Evolutionary conservation across 2,888 invertebrate species (phyloP).

Genomic region (Parnassius smintheus): DNA sequence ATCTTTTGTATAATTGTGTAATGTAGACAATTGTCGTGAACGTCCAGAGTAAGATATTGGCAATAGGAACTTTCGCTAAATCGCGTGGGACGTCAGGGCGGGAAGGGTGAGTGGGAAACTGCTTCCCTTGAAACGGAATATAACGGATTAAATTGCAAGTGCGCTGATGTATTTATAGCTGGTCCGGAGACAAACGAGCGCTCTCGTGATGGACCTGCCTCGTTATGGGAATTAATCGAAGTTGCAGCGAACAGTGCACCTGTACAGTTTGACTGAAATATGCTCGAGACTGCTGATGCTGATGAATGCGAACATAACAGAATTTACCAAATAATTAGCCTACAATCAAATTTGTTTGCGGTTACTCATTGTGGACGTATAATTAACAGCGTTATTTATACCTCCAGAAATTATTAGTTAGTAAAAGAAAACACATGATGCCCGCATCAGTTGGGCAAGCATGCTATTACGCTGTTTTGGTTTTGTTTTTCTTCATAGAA

Average conservation of each 20-base stretch:
- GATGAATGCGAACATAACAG: constrained; percentile 35
- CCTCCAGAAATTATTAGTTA: too few relatives aligned
- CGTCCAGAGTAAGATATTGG: constrained; percentile 51
- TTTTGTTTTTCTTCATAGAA: too few relatives aligned
- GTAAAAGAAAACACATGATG: too few relatives aligned
- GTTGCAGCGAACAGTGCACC: constrained; percentile 71
- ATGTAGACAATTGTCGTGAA: constrained; percentile 20
- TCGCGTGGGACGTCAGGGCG: constrained; percentile 42
- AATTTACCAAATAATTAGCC: constrained; percentile 21
- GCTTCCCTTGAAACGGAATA: constrained; percentile 63
- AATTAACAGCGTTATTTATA: constrained; percentile 21
- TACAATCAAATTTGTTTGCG: constrained; percentile 16
- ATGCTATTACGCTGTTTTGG: too few relatives aligned
- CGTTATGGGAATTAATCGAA: constrained; percentile 81
- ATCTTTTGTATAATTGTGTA: constrained; percentile 2
- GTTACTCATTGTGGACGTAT: constrained; percentile 5
- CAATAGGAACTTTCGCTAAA: constrained; percentile 64
- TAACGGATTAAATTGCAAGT: constrained; percentile 79
- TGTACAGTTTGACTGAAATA: constrained; percentile 71
- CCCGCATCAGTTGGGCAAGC: too few relatives aligned
- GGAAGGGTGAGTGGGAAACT: constrained; percentile 51
- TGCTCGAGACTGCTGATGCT: constrained; percentile 44
- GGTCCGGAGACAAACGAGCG: constrained; percentile 78
- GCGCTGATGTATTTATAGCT: constrained; percentile 80
- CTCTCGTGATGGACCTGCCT: constrained; percentile 77